Base-by-base conservation (phyloP, 2,888 invertebrate species). In the Eurois occulta region DNA sequence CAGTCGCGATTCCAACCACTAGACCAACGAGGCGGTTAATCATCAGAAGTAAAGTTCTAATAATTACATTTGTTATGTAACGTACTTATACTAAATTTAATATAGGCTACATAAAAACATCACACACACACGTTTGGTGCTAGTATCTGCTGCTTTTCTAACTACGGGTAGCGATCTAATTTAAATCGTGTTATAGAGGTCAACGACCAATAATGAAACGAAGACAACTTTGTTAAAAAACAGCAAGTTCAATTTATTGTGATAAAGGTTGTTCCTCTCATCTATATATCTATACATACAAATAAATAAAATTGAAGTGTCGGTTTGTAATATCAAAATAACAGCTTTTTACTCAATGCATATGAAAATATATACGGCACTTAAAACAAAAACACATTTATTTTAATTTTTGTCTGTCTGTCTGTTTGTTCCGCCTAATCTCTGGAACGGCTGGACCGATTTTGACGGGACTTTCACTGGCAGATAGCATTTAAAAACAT, bases 171-270 rank as follows among this genome's bases (percentile, higher is more conserved):
- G 67, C 73, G 8, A 78, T 87, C 77, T 87, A 87, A 87, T 87
- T 78, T 81, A 73, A 83, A 87, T 87, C 86, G 87, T 85, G 87
- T 77, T 75, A 64, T 18, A 62, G 64, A 72, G 79, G 67, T 83
- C 81, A 80, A 85, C n/a, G 79, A 38, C 84, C 86, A 55, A 78
- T 87, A 85, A 87, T 85, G 72, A 87, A 86, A 84, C 64, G 78
- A 65, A 86, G 66, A 78, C 83, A 84, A 77, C 32, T 77, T 78
- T 74, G 81, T 74, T 72, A 69, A 72, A 83, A 87, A 86, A 87
- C 85, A 77, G 74, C 83, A 81, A 81, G 69, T 84, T 78, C 78
- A 69, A 80, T n/a, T n/a, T n/a, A n/a, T 78, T 86, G 78, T 81
- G 77, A 78, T 79, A 85, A 75, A 83, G 81, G 78, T 84, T 74